Conservation (phyloP, 1,140 invertebrate genomes). For the Coelopa frigida region DNA sequence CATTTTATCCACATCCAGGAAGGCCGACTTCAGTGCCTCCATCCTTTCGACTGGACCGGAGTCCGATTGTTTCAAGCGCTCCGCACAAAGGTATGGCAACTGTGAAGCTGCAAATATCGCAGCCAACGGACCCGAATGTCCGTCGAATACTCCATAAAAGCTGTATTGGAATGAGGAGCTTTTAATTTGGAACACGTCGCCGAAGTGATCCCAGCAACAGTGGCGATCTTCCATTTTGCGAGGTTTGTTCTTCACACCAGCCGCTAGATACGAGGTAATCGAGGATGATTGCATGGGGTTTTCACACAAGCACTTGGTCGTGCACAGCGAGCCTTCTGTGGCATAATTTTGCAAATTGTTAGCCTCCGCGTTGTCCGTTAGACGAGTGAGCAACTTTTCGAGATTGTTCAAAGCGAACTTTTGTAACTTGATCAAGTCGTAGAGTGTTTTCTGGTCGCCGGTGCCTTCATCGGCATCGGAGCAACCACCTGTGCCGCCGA, state of each 20-base stretch:
- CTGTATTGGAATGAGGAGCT: conserved; percentile 27
- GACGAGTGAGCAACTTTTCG: conserved; percentile 26
- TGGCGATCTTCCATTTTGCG: conserved; percentile 41
- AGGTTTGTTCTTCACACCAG: conserved; percentile 32
- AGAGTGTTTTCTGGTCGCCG: conserved; percentile 15
- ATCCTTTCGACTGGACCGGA: too few relatives aligned
- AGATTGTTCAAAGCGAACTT: conserved; percentile 27
- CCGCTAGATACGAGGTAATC: conserved; percentile 14
- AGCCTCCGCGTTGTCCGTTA: conserved; percentile 29
- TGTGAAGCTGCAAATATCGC: conserved; percentile 81
- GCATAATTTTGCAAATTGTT: conserved; percentile 24
- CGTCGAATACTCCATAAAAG: conserved; percentile 94
- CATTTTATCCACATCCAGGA: conserved; percentile 70
- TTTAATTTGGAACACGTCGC: conserved; percentile 23
- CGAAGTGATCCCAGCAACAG: conserved; percentile 31
- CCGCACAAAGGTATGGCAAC: conserved; percentile 76
- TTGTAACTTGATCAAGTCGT: conserved; percentile 36
- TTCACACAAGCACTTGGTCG: conserved; percentile 7
- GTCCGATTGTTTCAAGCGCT: conserved; percentile 53
- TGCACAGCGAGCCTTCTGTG: conserved; percentile 14
- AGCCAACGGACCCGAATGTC: conserved; percentile 87
- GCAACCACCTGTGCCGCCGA: not conserved
- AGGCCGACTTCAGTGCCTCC: conserved; percentile 59
- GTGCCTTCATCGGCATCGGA: not conserved
- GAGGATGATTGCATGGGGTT: not conserved